Conservation (phyloP, 2,113 vertebrate genomes). For the Cinclus mexicanus region DNA sequence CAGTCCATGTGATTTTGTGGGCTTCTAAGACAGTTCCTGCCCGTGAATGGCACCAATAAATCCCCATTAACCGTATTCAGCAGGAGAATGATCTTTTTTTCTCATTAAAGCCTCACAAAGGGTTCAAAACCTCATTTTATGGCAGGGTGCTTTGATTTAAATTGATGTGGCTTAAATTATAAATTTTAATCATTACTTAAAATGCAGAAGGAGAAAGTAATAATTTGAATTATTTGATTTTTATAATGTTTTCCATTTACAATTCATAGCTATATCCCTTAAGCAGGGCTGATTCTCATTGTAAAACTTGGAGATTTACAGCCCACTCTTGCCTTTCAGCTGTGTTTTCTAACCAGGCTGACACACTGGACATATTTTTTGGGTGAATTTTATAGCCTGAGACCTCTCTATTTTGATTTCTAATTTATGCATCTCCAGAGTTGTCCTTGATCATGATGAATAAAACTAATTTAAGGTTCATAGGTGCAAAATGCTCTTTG, state of each 20-base stretch:
- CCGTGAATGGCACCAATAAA: not conserved
- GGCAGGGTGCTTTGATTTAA: slow-evolving; percentile 31
- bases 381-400: not conserved
- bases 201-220: not conserved
- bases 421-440: not conserved
- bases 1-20: not conserved
- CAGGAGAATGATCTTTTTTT: not conserved
- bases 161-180: slow-evolving; percentile 18
- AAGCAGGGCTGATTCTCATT: not conserved
- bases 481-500: not conserved
- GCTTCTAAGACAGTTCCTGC: not conserved
- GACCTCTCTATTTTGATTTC: not conserved
- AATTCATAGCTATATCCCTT: not conserved
- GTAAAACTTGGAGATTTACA: not conserved
- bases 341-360: not conserved
- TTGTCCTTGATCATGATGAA: not conserved
- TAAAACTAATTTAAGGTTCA: not conserved
- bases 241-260: slow-evolving; percentile 39
- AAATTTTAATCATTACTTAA: slow-evolving; percentile 23
- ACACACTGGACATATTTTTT: not conserved
- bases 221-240: slow-evolving; percentile 26
- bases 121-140: slow-evolving; percentile 15
- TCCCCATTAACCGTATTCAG: not conserved
- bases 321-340: not conserved
- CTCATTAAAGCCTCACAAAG: slow-evolving; percentile 40